phyloP scores from a whole-genome alignment of 1,140 invertebrate genomes.

The Papilio xuthus region DNA sequence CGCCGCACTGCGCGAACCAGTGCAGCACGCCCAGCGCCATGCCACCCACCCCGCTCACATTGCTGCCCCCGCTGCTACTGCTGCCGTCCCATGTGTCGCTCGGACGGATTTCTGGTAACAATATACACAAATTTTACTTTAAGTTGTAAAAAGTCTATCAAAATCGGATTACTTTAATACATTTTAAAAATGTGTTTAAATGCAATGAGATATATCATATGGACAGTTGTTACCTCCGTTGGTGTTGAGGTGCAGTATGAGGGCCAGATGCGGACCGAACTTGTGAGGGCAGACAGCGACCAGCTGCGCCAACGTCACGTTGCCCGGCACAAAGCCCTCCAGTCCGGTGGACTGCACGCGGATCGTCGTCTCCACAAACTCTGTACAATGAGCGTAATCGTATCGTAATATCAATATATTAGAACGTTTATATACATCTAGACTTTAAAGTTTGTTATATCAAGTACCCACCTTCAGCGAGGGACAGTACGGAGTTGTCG shows the following conservation, averaged over 20 bases:
- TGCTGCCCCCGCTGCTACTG: conserved; percentile 65
- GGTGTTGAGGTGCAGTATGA: conserved; percentile 68
- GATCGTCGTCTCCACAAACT: conserved; percentile 55
- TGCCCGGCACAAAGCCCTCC: conserved; percentile 69
- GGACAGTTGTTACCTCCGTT: conserved; percentile 54
- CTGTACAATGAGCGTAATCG: conserved; percentile 37
- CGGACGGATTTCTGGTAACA: conserved; percentile 50
- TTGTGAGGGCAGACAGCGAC: conserved; percentile 65
- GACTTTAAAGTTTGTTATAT: background rate
- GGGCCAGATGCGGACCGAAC: conserved; percentile 72
- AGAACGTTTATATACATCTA: background rate
- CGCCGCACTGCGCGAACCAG: conserved; percentile 92
- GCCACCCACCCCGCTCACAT: conserved; percentile 86
- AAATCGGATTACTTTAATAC: too few species aligned
- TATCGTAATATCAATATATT: background rate
- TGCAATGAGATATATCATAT: background rate
- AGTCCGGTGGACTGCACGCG: conserved; percentile 72
- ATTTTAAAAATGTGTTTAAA: background rate
- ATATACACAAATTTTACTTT: background rate
- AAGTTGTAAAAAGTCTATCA: background rate
- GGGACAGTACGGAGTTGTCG: conserved; percentile 50
- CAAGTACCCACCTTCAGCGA: conserved; percentile 53
- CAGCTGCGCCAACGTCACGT: conserved; percentile 70
- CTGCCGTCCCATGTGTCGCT: conserved; percentile 55
- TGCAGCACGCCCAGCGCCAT: conserved; percentile 82